Percentiles rank a stretch among this genome's conserved stretches.
phyloP scores from a whole-genome alignment of 37 sponge, comb jelly and placozoan species.

The Aplysina aerophoba region DNA sequence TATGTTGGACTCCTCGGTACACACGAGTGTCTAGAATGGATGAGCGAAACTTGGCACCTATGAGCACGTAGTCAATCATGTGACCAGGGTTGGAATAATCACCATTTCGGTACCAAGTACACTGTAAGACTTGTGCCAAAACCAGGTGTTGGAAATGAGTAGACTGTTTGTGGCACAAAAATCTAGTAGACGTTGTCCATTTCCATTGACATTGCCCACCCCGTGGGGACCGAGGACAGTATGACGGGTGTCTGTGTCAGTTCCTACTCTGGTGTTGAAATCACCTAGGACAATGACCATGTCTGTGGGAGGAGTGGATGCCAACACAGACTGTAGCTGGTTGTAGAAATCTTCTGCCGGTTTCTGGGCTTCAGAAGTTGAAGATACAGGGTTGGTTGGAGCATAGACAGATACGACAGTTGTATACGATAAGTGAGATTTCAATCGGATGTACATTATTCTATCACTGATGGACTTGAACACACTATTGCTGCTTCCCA shows the following conservation, averaged over 20 bases:
- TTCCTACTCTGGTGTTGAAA: constrained; percentile 19
- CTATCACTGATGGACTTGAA: constrained; percentile 19
- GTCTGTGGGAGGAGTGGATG: constrained; percentile 26
- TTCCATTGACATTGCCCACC: constrained; percentile 3
- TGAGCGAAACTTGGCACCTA: neutral
- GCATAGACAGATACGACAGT: neutral
- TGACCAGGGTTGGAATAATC: constrained; percentile 23
- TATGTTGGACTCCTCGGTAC: constrained; percentile 5
- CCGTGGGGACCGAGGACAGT: constrained; percentile 18
- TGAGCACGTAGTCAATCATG: constrained; percentile 4
- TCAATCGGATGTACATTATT: constrained; percentile 21
- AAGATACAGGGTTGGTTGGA: constrained; percentile 20
- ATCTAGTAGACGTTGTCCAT: constrained; percentile 8
- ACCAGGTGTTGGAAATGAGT: constrained; percentile 19
- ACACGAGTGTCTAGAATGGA: constrained; percentile 4
- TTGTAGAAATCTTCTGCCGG: constrained; percentile 26
- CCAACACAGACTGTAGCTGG: neutral
- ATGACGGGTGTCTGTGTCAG: constrained; percentile 6
- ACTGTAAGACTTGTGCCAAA: constrained; percentile 15
- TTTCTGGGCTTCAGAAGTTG: constrained; percentile 7
- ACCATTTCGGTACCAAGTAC: constrained; percentile 25
- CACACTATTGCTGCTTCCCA: constrained; percentile 19
- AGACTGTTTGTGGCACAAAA: constrained; percentile 31
- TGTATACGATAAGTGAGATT: constrained; percentile 5
- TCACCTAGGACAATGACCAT: constrained; percentile 37